Evolutionary conservation across 2,113 vertebrate genomes (phyloP).

Genomic region (Apaloderma vittatum): DNA sequence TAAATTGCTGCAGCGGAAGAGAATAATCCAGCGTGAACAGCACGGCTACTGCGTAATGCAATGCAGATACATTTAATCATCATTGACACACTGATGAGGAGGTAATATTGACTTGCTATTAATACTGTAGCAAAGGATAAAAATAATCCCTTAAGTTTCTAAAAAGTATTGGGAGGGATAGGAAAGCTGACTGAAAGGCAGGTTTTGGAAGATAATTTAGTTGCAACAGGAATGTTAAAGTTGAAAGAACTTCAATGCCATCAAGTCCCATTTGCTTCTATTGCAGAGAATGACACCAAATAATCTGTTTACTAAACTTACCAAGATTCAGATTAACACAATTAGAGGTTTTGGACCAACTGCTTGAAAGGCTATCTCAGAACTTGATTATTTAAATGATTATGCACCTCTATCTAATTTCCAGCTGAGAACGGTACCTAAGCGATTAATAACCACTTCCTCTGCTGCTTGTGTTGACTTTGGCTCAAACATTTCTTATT

Average conservation of each 20-base stretch:
- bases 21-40: not conserved
- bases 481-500: not conserved
- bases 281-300: not conserved
- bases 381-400: not conserved
- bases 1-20: not conserved
- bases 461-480: not conserved
- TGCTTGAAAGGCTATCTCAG: not conserved
- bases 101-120: slow-evolving; percentile 34
- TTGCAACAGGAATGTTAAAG: not conserved
- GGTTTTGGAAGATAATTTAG: not conserved
- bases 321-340: not conserved
- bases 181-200: not conserved
- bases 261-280: not conserved
- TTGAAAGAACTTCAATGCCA: not conserved
- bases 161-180: not conserved
- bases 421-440: not conserved
- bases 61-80: slow-evolving; percentile 29
- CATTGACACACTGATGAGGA: slow-evolving; percentile 7
- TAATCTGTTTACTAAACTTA: not conserved
- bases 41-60: not conserved
- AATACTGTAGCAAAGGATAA: slow-evolving; percentile 32
- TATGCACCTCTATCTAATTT: not conserved
- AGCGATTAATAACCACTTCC: not conserved
- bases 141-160: slow-evolving; percentile 34
- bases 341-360: not conserved